Conservation (phyloP, 2,888 invertebrate species). For the Thalpophila matura region DNA sequence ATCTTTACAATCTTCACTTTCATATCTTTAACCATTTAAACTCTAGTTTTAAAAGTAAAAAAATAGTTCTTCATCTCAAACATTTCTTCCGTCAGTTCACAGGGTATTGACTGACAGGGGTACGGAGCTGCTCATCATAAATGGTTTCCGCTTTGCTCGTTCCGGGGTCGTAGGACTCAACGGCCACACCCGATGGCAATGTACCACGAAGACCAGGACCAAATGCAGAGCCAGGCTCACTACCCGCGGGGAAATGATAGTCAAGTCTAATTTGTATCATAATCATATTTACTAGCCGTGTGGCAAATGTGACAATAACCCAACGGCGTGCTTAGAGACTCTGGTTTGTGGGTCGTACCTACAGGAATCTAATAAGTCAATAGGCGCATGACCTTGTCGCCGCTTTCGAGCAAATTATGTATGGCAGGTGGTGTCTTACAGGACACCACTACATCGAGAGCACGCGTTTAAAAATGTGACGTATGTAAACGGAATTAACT, state of each 20-base stretch:
- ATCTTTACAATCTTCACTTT: too few relatives aligned
- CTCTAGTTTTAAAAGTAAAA: background rate
- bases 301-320: background rate
- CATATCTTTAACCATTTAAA: too few relatives aligned
- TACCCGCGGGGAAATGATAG: slow-evolving; percentile 49
- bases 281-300: slow-evolving; percentile 44
- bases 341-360: too few relatives aligned
- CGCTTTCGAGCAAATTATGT: too few relatives aligned
- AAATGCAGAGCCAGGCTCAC: slow-evolving; percentile 66
- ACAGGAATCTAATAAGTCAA: too few relatives aligned
- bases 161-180: slow-evolving; percentile 52
- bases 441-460: too few relatives aligned
- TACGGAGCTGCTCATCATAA: slow-evolving; percentile 50
- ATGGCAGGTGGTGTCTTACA: too few relatives aligned
- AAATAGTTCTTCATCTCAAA: slow-evolving; percentile 2
- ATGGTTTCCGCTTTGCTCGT: slow-evolving; percentile 62
- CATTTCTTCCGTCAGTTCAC: slow-evolving; percentile 33
- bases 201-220: slow-evolving; percentile 63
- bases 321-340: too few relatives aligned
- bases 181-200: slow-evolving; percentile 68
- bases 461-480: too few relatives aligned
- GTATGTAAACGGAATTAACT: too few relatives aligned
- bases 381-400: too few relatives aligned
- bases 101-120: slow-evolving; percentile 38
- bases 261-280: slow-evolving; percentile 46